Evolutionary conservation across 2,888 invertebrate genomes (phyloP).

Genomic region (Teleiodes luculella): DNA sequence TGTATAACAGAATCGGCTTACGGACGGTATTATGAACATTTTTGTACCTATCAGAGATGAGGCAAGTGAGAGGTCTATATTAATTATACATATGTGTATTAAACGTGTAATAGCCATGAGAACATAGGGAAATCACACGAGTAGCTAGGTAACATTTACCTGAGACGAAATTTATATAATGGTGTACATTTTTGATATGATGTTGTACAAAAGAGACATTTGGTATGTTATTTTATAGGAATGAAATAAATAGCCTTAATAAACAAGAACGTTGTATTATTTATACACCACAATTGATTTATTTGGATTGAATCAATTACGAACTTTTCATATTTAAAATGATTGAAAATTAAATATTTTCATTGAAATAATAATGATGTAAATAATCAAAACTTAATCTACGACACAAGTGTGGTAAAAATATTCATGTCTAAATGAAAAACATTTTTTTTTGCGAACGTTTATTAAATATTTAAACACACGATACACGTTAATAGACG

Average conservation of each 20-base stretch:
- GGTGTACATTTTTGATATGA: conserved; percentile 80
- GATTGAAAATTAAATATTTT: too few relatives aligned
- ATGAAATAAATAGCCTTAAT: conserved; percentile 80
- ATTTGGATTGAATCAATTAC: too few relatives aligned
- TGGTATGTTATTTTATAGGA: conserved; percentile 81
- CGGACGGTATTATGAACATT: conserved; percentile 44
- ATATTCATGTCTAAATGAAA: too few relatives aligned
- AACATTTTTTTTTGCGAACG: conserved; percentile 46
- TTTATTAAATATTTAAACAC: conserved; percentile 56
- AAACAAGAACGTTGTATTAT: conserved; percentile 33
- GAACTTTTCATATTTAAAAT: too few relatives aligned
- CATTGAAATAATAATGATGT: too few relatives aligned
- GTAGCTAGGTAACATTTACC: conserved; percentile 77
- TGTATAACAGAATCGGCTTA: conserved; percentile 16
- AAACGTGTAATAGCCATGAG: conserved; percentile 58
- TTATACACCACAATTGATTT: conserved; percentile 11
- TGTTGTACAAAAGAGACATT: conserved; percentile 80
- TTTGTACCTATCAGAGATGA: conserved; percentile 58
- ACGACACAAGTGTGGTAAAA: too few relatives aligned
- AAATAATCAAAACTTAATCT: too few relatives aligned
- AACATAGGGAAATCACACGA: conserved; percentile 52
- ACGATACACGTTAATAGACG: conserved; percentile 40
- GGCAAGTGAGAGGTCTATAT: conserved; percentile 68
- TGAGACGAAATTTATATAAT: conserved; percentile 76
- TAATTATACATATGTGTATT: conserved; percentile 42